These are phyloP conservation scores for Meiosimyza platycephala DNA, from an alignment of 2,888 invertebrate genomes.

Conservation along the genomic window DNA sequence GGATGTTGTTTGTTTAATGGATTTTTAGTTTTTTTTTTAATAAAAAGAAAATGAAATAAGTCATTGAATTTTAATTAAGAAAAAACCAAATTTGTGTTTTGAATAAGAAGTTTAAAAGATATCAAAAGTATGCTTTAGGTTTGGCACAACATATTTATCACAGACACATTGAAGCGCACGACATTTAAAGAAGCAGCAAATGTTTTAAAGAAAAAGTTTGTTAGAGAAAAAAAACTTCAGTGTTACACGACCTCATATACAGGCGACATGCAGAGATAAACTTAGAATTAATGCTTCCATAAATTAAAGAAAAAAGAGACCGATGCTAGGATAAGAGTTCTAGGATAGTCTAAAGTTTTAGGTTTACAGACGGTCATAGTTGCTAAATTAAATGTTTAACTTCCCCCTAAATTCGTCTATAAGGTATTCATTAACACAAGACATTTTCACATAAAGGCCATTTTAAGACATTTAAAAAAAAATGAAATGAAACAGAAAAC, in stretches of 20 bases:
- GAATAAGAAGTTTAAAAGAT: not conserved
- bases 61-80: slow-evolving; percentile 9
- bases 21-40: slow-evolving; percentile 14
- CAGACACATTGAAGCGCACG: slow-evolving; percentile 46
- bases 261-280: slow-evolving; percentile 28
- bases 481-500: too few species aligned
- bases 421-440: too few species aligned
- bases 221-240: not conserved
- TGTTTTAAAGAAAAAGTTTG: slow-evolving; percentile 33
- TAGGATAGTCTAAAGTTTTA: too few species aligned
- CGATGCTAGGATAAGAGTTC: not conserved
- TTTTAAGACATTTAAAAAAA: too few species aligned
- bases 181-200: slow-evolving; percentile 38
- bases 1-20: slow-evolving; percentile 3
- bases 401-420: too few species aligned
- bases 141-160: slow-evolving; percentile 39
- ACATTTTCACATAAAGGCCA: too few species aligned
- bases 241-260: not conserved
- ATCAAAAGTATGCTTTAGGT: slow-evolving; percentile 30
- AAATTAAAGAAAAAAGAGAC: slow-evolving; percentile 13
- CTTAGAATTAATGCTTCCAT: not conserved
- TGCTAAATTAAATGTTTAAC: too few species aligned
- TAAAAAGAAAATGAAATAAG: slow-evolving; percentile 32
- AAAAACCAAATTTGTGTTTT: not conserved
- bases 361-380: too few species aligned